Conservation (phyloP, 92 coral and sea anemone species). For the Parazoanthus darwini region DNA sequence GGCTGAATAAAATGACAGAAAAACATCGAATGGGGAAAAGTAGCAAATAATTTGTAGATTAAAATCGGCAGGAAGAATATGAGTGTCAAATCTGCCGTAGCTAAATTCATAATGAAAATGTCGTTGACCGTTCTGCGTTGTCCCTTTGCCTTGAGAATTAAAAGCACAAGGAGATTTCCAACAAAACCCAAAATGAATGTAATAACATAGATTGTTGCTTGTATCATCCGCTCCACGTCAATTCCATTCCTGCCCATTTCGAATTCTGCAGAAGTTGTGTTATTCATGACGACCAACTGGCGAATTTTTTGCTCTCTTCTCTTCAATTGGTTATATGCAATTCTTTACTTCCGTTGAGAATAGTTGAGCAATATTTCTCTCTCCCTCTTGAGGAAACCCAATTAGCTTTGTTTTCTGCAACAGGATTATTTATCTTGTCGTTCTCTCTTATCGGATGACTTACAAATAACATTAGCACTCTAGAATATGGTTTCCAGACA, state of each 20-base stretch:
- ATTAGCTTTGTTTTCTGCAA: slow-evolving; percentile 20
- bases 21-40: slow-evolving; percentile 61
- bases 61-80: slow-evolving; percentile 79
- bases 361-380: background rate
- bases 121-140: slow-evolving; percentile 75
- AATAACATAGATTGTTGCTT: slow-evolving; percentile 50
- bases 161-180: slow-evolving; percentile 72
- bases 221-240: slow-evolving; percentile 21
- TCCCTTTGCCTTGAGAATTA: slow-evolving; percentile 65
- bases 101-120: slow-evolving; percentile 82
- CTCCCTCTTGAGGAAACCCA: slow-evolving; percentile 16
- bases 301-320: background rate
- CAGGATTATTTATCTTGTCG: background rate
- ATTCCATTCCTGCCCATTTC: background rate
- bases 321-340: background rate
- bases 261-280: background rate
- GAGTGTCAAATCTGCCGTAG: slow-evolving; percentile 71
- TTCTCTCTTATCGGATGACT: slow-evolving; percentile 13
- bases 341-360: slow-evolving; percentile 24
- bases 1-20: slow-evolving; percentile 75
- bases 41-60: slow-evolving; percentile 57
- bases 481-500: background rate
- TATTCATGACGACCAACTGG: slow-evolving; percentile 22
- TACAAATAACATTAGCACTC: background rate
- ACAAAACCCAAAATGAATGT: slow-evolving; percentile 73